Evolutionary conservation across 2,888 invertebrate genomes (phyloP), one percentile per base, ranked within the genome.

Genomic region (Drosophila meridionalis): DNA sequence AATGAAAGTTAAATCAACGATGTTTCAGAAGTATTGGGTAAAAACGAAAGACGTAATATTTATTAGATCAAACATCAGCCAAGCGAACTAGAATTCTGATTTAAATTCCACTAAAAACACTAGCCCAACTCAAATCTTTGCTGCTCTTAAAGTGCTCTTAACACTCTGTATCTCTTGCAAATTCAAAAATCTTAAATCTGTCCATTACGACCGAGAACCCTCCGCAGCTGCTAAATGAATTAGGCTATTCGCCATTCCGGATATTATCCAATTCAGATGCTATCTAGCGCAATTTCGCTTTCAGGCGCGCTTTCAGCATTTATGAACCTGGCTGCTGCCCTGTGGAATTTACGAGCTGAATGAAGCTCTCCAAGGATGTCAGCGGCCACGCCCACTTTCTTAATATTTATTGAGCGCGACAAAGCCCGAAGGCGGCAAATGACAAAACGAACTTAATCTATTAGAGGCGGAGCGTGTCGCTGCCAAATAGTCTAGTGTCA

Each of bases 361-460:
- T 48, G 62, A 59, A 11, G 26, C 48, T 38, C 34, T 36, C 50
- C 26, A 32, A 26, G 45, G 62, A 34, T 42, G 55, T 53, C 20
- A 36, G 14, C 14, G 14, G 12, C 4, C 38, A 45, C 60, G 40
- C 45, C 38, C 7, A 8, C 53, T 58, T 58, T 45, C 40, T 14
- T 55, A 55, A 55, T 55, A 55, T 56, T 56, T 56, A 56, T 56
- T 40, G 56, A 56, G 62, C 43, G 42, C 28, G 64, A 52, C 53
- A 28, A 30, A n/a, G 56, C 64, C 83, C 68, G 69, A 47, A 69
- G 70, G 78, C 61, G 72, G 73, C 69, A 78, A 83, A 83, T 84
- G 80, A 87, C 81, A 86, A 82, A 87, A 84, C 74, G 87, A 84
- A 82, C 76, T 84, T 87, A 86, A 89, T 86, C 85, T 86, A 82